phyloP scores from a whole-genome alignment of 64 coral and sea anemone species.

The Montipora capricornis region DNA sequence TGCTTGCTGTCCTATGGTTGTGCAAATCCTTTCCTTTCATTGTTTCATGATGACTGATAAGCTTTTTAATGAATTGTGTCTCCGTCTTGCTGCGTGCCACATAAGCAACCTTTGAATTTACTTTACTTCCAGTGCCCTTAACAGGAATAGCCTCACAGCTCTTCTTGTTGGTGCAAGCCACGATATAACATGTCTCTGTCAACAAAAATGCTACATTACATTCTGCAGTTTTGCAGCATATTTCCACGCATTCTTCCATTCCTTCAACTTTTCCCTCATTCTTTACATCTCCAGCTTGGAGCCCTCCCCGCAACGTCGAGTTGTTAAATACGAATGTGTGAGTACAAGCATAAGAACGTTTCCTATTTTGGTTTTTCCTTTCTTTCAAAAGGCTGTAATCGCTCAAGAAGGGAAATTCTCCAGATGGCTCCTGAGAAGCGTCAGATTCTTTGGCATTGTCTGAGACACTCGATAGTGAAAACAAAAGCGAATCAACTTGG shows the following conservation, averaged over 20 bases:
- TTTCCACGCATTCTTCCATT: slow-evolving; percentile 65
- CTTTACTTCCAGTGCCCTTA: neutral
- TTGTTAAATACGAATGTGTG: slow-evolving; percentile 77
- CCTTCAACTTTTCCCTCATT: slow-evolving; percentile 35
- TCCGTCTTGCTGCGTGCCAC: slow-evolving; percentile 86
- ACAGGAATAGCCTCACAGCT: slow-evolving; percentile 72
- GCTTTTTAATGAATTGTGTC: slow-evolving; percentile 52
- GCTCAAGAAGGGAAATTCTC: slow-evolving; percentile 5
- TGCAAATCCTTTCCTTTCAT: neutral
- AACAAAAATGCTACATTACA: slow-evolving; percentile 85
- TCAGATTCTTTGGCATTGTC: neutral
- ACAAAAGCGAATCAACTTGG: neutral
- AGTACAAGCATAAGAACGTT: slow-evolving; percentile 51
- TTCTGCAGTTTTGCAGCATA: slow-evolving; percentile 77
- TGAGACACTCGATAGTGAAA: neutral
- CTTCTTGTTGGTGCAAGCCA: slow-evolving; percentile 75
- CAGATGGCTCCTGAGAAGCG: neutral
- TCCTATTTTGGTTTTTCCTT: neutral
- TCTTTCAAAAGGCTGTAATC: slow-evolving; percentile 44
- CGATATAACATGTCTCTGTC: slow-evolving; percentile 69
- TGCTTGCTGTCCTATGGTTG: neutral
- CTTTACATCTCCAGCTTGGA: slow-evolving; percentile 78
- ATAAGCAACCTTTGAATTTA: slow-evolving; percentile 62
- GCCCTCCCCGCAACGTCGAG: slow-evolving; percentile 60
- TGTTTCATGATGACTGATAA: slow-evolving; percentile 40